These are phyloP conservation scores for Cyclura pinguis DNA, from an alignment of 2,797 vertebrate genomes.

Conservation along the genomic window DNA sequence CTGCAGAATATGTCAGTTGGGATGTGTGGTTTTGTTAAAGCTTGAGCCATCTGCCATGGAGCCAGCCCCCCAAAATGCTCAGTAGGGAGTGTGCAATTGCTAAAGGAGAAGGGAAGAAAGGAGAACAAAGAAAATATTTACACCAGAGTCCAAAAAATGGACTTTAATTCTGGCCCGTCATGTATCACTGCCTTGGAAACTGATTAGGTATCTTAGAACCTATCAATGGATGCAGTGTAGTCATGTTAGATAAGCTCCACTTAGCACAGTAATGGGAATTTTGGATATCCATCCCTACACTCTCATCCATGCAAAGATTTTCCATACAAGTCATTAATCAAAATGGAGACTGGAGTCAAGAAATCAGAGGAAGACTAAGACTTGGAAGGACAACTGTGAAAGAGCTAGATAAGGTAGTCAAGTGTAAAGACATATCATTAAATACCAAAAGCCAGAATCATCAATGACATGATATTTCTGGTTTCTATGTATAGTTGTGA, in stretches of 20 bases:
- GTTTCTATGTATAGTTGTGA: too few species aligned
- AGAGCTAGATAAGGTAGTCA: too few species aligned
- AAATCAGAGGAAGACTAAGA: too few species aligned
- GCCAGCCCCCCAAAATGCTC: not conserved
- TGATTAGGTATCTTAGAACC: not conserved
- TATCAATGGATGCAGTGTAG: not conserved
- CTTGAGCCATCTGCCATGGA: slow-evolving; percentile 8
- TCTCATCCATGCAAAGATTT: too few species aligned
- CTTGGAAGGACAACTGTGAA: too few species aligned
- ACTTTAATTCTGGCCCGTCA: not conserved
- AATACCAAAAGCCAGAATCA: too few species aligned
- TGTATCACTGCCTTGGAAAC: not conserved
- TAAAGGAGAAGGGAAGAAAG: not conserved
- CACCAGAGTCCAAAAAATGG: not conserved
- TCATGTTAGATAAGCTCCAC: not conserved
- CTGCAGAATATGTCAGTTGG: slow-evolving; percentile 1
- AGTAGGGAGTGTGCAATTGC: not conserved
- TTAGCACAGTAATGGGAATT: too few species aligned
- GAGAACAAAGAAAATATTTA: not conserved
- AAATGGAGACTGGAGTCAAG: too few species aligned
- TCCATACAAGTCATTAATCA: too few species aligned
- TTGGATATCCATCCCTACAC: not conserved
- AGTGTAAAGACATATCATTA: too few species aligned
- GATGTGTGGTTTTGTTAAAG: slow-evolving; percentile 6
- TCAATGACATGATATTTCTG: too few species aligned